Evolutionary conservation across 1,140 invertebrate species (phyloP), one percentile per base, ranked within the genome.

Genomic region (Solenopsis fugax): DNA sequence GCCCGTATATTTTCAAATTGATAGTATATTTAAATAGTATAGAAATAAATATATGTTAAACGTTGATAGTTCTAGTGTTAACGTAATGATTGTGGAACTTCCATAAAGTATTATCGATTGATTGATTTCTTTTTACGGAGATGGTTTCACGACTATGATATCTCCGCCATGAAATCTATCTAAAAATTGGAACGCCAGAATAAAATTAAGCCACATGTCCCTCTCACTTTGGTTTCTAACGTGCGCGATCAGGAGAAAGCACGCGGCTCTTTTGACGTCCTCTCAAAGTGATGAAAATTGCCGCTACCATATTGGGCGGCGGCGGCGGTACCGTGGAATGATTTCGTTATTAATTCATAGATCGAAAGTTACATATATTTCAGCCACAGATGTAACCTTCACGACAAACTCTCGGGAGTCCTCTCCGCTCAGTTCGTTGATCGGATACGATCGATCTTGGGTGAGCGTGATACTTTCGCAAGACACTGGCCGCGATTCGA

Each of bases 401-500:
- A 65, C 29, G 41, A 54, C 69, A 24, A 84, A 60, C 41, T 64
- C 56, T 45, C 48, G 54, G 13, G 67, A 73, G 54, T 73, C 45
- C 41, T 60, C 41, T 37, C 37, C 41, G 41, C 0, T 34, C 34
- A 7, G 34, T 34, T 12, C 52, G 41, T 24, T 9, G 76, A 58
- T 69, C 24, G 24, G 29, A 21, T 50, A 67, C 76, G 76, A 85
- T 77, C 21, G 71, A 4, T 77, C 37, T 45, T 45, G 71, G 37
- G 29, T 60, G 50, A 69, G 54, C 54, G 88, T 90, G 72, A 88
- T 89, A 90, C 88, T 90, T 90, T 90, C 86, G 88, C 86, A 90
- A 90, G 56, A 77, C 58, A 54, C 45, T 90, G 64, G 80, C 89
- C 86, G 71, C 80, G 78, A 81, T 89, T 58, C 80, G n/a, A 77